Base-by-base conservation (phyloP, 2,888 invertebrate genomes). In the Leucophenga montana region DNA sequence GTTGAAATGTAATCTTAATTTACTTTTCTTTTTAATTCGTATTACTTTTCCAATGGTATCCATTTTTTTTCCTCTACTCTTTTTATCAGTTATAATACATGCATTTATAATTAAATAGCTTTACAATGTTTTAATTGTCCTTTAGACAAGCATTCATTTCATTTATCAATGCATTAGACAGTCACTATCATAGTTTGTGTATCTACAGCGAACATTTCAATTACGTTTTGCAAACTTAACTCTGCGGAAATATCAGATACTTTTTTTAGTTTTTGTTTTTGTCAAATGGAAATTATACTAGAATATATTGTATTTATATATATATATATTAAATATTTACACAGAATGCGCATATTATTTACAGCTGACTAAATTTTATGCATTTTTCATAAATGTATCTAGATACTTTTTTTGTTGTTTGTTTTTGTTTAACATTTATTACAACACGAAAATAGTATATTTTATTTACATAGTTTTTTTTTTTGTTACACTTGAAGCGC, bases 321-420 rank as follows among this genome's bases (percentile, higher is more conserved):
- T 27, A 16, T 31, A 44, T 54, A 33, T 71, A 20, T 71, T 70
- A 31, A 69, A 71, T 80, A 80, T 80, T 80, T 80, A 80, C 80
- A 80, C 72, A 77, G 71, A 74, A 71, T 69, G 70, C 71, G 73
- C 66, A 70, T 70, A 67, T 65, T 79, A 80, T 80, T 70, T 80
- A 80, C 80, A 80, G 73, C 72, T 71, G 44, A 22, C 48, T 66
- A 56, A 31, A 27, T 50, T 57, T 69, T 22, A 54, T 16, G 14
- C 16, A 56, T 61, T 27, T 61, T 61, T 65, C 53, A 53, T 67
- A 18, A 44, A 31, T 61, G 14, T 53, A 44, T 73, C 69, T 44
- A 53, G 53, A 31, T 54, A 9, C 18, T 66, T 66, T 39, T 33
- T 39, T 54, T 33, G n/a, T n/a, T n/a, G n/a, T 20, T 20, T 14